Conservation (phyloP, 2,797 vertebrate genomes). For the Labroides dimidiatus region DNA sequence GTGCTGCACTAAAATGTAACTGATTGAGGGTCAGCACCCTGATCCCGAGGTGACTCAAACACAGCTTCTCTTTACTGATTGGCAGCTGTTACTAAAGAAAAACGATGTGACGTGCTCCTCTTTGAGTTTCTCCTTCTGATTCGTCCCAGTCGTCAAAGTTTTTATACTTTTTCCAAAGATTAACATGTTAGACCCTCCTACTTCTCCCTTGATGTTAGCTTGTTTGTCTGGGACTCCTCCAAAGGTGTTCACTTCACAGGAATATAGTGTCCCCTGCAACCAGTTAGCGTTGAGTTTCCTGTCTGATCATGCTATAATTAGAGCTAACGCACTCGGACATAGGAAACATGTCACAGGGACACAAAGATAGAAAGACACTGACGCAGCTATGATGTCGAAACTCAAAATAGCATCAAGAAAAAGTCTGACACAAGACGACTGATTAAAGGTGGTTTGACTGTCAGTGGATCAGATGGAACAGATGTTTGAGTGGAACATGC, state of each 20-base stretch:
- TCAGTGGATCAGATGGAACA: background rate
- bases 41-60: background rate
- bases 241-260: background rate
- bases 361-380: background rate
- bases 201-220: background rate
- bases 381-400: too few species aligned
- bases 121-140: too few species aligned
- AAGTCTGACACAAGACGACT: background rate
- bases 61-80: background rate
- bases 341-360: background rate
- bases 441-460: background rate
- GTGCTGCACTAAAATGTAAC: background rate
- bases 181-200: too few species aligned
- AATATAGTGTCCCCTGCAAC: background rate
- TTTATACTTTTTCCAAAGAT: too few species aligned
- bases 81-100: background rate
- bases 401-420: too few species aligned
- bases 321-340: background rate
- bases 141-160: too few species aligned
- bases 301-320: too few species aligned
- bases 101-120: background rate
- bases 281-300: too few species aligned
- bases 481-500: background rate
- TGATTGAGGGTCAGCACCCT: conserved; percentile 28
- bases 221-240: background rate